phyloP scores from a whole-genome alignment of 2,797 vertebrate genomes.

The Dermochelys coriacea region DNA sequence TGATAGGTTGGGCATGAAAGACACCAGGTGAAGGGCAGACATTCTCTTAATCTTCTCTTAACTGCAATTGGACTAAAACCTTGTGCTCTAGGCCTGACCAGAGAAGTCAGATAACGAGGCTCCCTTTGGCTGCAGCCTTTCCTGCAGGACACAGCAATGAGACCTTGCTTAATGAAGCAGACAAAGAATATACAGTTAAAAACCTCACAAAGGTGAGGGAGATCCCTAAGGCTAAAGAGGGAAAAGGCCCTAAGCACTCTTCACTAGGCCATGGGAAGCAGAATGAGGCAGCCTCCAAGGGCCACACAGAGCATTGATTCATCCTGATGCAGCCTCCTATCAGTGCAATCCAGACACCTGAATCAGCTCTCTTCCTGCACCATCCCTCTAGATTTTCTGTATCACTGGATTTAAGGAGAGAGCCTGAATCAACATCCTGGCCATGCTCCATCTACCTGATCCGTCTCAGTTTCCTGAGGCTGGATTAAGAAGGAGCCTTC shows the following conservation, averaged over 20 bases:
- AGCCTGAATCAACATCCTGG: rapidly evolving
- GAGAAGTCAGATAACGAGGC: constrained; percentile 3
- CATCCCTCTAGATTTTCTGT: rapidly evolving
- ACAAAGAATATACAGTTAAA: background rate
- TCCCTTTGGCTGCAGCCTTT: background rate
- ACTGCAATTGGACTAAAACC: background rate
- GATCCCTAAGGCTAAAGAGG: background rate
- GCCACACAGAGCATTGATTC: rapidly evolving
- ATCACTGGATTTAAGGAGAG: background rate
- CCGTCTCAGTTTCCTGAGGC: rapidly evolving
- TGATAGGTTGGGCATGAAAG: background rate
- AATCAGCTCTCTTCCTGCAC: background rate
- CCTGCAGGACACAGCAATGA: background rate
- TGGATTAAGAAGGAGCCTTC: background rate
- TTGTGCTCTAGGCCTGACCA: constrained; percentile 29
- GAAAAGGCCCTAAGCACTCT: background rate
- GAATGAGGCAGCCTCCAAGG: rapidly evolving
- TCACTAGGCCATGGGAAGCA: background rate
- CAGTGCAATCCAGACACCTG: rapidly evolving
- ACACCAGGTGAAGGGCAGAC: rapidly evolving
- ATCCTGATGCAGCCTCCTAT: rapidly evolving
- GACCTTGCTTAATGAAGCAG: background rate
- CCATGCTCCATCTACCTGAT: background rate
- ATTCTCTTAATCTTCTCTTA: constrained; percentile 46
- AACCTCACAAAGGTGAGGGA: background rate